Percentiles rank a stretch among this genome's conserved stretches.
Conservation (phyloP, 2,113 vertebrate genomes). For the Ellobius talpinus region DNA sequence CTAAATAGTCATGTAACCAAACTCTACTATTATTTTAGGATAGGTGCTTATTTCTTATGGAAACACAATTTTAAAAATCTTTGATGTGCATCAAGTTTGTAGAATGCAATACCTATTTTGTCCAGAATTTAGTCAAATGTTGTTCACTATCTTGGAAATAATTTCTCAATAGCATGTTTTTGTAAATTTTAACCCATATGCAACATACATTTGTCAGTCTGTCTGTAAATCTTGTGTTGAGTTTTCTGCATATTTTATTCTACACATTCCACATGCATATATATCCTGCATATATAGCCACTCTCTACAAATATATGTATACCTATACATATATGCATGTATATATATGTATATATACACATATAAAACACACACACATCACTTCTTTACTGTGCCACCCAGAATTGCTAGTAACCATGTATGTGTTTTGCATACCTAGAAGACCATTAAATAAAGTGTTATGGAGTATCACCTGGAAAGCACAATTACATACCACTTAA, state of each 20-base stretch:
- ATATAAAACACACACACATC: background rate
- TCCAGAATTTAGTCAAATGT: background rate
- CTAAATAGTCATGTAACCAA: background rate
- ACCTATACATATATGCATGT: background rate
- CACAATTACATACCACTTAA: background rate
- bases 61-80: background rate
- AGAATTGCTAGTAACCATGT: slow-evolving; percentile 3
- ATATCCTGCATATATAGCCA: background rate
- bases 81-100: background rate
- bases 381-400: background rate
- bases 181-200: background rate
- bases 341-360: background rate
- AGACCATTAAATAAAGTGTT: background rate
- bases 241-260: background rate
- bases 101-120: background rate
- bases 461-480: background rate
- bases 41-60: background rate
- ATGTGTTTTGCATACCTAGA: background rate
- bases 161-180: background rate
- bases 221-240: background rate
- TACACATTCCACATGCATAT: background rate
- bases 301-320: background rate
- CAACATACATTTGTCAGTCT: background rate
- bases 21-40: background rate
- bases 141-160: background rate